Evolutionary conservation across 2,888 invertebrate species (phyloP).

Genomic region (Neria commutata): DNA sequence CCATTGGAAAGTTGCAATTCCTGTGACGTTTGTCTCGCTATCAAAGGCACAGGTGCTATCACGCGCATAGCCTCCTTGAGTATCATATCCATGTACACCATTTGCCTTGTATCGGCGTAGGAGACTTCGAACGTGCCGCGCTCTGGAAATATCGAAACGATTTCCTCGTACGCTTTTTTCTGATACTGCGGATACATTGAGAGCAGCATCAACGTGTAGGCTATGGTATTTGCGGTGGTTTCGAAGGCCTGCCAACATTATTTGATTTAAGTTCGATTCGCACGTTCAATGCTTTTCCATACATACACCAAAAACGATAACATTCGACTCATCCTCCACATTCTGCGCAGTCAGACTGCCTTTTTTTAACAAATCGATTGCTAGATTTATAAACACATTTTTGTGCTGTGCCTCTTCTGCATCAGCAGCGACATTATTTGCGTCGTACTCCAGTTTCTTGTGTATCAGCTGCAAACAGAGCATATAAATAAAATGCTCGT

Average conservation of each 20-base stretch:
- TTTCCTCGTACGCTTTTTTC: conserved; percentile 51
- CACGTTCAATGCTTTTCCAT: neutral
- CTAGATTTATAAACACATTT: conserved; percentile 46
- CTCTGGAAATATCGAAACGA: conserved; percentile 41
- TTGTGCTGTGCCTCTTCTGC: conserved; percentile 25
- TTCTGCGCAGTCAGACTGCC: conserved; percentile 48
- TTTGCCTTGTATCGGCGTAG: conserved; percentile 48
- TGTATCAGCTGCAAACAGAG: conserved; percentile 39
- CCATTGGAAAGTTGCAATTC: conserved; percentile 49
- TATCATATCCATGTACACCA: conserved; percentile 55
- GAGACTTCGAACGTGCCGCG: conserved; percentile 43
- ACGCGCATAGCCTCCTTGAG: conserved; percentile 57
- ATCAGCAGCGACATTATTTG: conserved; percentile 6
- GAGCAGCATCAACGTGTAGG: conserved; percentile 45
- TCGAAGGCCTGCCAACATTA: conserved; percentile 50
- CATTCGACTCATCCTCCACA: conserved; percentile 53
- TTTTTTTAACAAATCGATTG: conserved; percentile 44
- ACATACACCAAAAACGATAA: conserved; percentile 50
- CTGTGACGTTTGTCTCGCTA: conserved; percentile 45
- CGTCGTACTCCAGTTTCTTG: conserved; percentile 37
- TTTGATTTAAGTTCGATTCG: neutral
- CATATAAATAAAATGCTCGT: no score
- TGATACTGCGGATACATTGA: conserved; percentile 56
- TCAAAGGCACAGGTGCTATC: conserved; percentile 53
- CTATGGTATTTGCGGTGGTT: conserved; percentile 54